Base-by-base conservation (phyloP, 2,797 vertebrate genomes). In the Eulemur mongoz region DNA sequence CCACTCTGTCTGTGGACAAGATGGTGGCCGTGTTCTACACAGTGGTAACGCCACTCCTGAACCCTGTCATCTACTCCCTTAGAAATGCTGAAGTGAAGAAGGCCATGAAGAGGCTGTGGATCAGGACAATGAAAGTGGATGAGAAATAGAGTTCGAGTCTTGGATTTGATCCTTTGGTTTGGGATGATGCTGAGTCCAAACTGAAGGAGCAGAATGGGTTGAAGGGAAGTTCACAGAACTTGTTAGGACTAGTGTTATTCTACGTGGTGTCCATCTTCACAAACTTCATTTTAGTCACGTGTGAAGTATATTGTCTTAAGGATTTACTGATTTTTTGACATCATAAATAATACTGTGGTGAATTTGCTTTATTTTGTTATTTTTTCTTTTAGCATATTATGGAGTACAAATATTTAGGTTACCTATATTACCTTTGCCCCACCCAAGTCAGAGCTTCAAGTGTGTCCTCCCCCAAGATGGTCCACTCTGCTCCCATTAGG, bases 21-120 rank as follows among this genome's bases (percentile, higher is more conserved):
- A 67, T 80, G 92, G 76, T 95, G 17, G 84, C 96, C 0, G 12
- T 97, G 38, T 89, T 97, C 85, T 98, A 97, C 89, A 97, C 95
- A 0, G 45, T 97, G 57, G 59, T 97, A 50, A 97, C 97, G 0
- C 96, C 96, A 0, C 91, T 96, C 22, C 91, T 97, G 59, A 96
- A 97, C 61, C 97, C 97, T 38, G 15, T 96, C 73, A 93, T 98
- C 95, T 97, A 96, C 30, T 97, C 96, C 12, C 54, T 98, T 59
- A 97, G 97, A 63, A 98, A 96, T 9, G 38, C 94, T 3, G 89
- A 97, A 40, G 88, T 97, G 94, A 95, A 96, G 89, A 96, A 93
- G 73, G 94, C 97, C 38, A 23, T 97, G 89, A 93, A 35, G 84
- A 94, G 13, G 13, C 89, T 97, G 30, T 96, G 95, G 95, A 10